Percentiles rank a stretch among this genome's conserved stretches.
phyloP scores from a whole-genome alignment of 2,113 vertebrate species.

The Phalacrocorax aristotelis region DNA sequence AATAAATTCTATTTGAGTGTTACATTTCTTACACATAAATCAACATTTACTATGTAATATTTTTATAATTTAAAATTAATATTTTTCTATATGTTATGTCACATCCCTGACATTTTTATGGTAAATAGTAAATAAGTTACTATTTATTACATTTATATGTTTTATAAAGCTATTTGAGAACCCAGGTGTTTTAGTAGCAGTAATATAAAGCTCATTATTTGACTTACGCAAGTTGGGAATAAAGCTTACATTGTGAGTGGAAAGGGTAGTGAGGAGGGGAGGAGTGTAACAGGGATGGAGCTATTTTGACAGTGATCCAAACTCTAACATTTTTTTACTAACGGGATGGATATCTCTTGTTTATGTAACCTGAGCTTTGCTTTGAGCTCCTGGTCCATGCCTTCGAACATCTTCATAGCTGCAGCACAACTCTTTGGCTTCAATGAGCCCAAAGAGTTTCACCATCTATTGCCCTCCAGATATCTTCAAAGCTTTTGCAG shows the following conservation, averaged over 20 bases:
- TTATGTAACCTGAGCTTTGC: background rate
- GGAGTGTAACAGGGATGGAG: background rate
- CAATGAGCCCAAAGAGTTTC: background rate
- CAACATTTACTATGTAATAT: background rate
- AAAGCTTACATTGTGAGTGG: background rate
- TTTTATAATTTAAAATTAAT: background rate
- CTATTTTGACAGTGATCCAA: background rate
- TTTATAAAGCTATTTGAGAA: background rate
- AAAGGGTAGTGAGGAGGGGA: background rate
- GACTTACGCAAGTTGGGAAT: background rate
- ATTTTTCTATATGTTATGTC: background rate
- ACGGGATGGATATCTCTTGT: background rate
- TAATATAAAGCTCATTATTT: slow-evolving; percentile 11
- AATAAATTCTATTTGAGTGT: background rate
- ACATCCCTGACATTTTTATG: slow-evolving; percentile 9
- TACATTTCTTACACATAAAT: background rate
- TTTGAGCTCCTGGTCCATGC: background rate
- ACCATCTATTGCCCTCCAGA: background rate
- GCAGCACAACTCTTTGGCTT: background rate
- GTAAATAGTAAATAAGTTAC: background rate
- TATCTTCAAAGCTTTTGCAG: background rate
- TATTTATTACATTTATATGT: background rate
- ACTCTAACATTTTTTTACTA: background rate
- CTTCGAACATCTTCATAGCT: background rate
- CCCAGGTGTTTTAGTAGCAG: background rate